Evolutionary conservation across 2,888 invertebrate species (phyloP).

Genomic region (Sarcophaga rosellei): DNA sequence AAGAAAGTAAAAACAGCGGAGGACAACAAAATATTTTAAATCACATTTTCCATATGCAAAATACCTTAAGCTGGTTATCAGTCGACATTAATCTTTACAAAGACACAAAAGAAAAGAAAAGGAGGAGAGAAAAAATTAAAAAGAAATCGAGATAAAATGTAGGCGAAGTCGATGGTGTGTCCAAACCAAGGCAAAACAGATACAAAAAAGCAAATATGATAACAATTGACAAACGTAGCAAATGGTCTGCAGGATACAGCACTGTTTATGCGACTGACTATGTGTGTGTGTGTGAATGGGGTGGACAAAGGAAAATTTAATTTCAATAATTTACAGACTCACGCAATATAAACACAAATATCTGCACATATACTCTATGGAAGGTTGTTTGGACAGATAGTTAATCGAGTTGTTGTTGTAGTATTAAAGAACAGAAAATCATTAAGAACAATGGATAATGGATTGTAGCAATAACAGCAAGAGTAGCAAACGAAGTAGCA

Average conservation of each 20-base stretch:
- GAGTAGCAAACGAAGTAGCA: not conserved
- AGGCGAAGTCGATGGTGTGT: conserved; percentile 60
- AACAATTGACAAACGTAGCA: conserved; percentile 51
- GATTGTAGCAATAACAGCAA: not conserved
- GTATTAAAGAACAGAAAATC: conserved; percentile 53
- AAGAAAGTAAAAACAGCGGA: conserved; percentile 15
- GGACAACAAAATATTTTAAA: conserved; percentile 14
- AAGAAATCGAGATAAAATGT: conserved; percentile 45
- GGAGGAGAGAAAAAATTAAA: not conserved
- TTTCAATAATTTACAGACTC: conserved; percentile 15
- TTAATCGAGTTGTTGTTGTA: not conserved
- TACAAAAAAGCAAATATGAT: conserved; percentile 42
- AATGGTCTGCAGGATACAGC: conserved; percentile 5
- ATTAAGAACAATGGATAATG: conserved; percentile 30
- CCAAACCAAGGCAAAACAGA: conserved; percentile 29
- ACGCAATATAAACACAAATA: not conserved
- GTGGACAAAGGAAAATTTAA: conserved; percentile 5
- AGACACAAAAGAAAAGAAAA: conserved; percentile 5
- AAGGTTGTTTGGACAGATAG: not conserved
- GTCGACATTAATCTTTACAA: conserved; percentile 61
- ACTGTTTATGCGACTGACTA: not conserved
- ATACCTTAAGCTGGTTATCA: conserved; percentile 46
- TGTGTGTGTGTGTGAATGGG: not conserved
- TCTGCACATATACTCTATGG: not conserved
- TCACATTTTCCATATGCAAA: conserved; percentile 34